Evolutionary conservation across 2,888 invertebrate genomes (phyloP).

Genomic region (Polydrusus cervinus): DNA sequence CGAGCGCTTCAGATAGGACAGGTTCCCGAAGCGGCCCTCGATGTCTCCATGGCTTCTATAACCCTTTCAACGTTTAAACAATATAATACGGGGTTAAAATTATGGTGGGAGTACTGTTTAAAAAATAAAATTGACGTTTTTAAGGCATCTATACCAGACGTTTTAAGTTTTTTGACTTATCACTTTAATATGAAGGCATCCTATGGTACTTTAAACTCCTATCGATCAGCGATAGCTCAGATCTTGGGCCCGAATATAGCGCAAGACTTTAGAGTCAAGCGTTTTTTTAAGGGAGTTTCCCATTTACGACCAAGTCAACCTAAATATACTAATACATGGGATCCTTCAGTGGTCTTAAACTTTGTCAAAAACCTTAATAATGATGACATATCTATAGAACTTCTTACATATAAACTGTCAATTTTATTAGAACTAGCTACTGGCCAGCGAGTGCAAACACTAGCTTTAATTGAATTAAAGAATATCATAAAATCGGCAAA

Average conservation of each 20-base stretch:
- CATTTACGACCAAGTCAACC: slow-evolving; percentile 34
- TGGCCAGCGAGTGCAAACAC: too few relatives aligned
- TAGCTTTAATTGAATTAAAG: too few relatives aligned
- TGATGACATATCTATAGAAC: too few relatives aligned
- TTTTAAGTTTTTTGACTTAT: slow-evolving; percentile 29
- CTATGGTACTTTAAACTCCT: slow-evolving; percentile 20
- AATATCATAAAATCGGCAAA: too few relatives aligned
- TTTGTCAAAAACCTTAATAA: slow-evolving; percentile 4
- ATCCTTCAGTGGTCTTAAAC: slow-evolving; percentile 22
- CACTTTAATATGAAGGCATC: slow-evolving; percentile 17
- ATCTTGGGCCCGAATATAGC: too few relatives aligned
- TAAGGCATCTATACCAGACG: slow-evolving; percentile 18
- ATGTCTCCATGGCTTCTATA: slow-evolving; percentile 33
- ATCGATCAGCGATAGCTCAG: slow-evolving; percentile 31
- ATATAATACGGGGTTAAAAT: slow-evolving; percentile 20
- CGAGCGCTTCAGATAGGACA: too few relatives aligned
- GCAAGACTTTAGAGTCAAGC: slow-evolving; percentile 26
- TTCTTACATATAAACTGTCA: too few relatives aligned
- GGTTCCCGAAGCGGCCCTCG: too few relatives aligned
- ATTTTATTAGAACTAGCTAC: too few relatives aligned
- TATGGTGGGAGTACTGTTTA: too few relatives aligned
- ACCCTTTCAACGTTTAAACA: slow-evolving; percentile 3
- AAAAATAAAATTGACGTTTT: not conserved
- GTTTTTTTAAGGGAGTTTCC: slow-evolving; percentile 47
- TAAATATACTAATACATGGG: slow-evolving; percentile 26